Evolutionary conservation across 2,113 vertebrate genomes (phyloP), one percentile per base, ranked within the genome.

Genomic region (Ammodramus savannarum): DNA sequence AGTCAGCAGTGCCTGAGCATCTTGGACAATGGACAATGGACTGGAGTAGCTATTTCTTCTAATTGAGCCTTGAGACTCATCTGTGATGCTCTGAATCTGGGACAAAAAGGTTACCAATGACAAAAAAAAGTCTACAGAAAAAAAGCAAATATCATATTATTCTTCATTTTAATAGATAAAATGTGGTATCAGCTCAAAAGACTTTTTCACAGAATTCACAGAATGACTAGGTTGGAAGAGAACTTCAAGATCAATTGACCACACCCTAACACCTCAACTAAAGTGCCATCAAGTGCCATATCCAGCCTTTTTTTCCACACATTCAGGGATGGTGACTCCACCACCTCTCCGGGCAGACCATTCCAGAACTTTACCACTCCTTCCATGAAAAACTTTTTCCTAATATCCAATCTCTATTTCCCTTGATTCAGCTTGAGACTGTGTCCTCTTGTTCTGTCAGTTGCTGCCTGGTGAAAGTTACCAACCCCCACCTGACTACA

Each of bases 21-120:
- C 98, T 89, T 97, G 97, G 91, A 82, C 97, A 39, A 95, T 8
- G 73, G 95, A 91, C 79, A 97, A 95, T 19, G 90, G 93, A 61
- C 96, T 94, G 85, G 90, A 95, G 82, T 77, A 98, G 96, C 98
- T 98, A 97, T 99, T 98, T 25, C 98, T 98, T 68, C 98, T 98
- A 95, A 99, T 96, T 32, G 98, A 99, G 46, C 98, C 98, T 25
- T 98, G 98, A 94, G 99, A 99, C 46, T 98, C 99, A 95, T 99
- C 98, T 43, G 98, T 98, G 96, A 99, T 99, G 96, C 98, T 99
- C 98, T 99, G 99, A 98, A 99, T 99, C 99, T 99, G 98, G 96
- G 96, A 93, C 39, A 92, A 83, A 87, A 88, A 85, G 5, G 41
- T 78, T 96, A 97, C 92, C 57, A 88, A 62, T 57, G 67, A 93